Evolutionary conservation across 2,113 vertebrate species (phyloP).

Genomic region (Peromyscus leucopus): DNA sequence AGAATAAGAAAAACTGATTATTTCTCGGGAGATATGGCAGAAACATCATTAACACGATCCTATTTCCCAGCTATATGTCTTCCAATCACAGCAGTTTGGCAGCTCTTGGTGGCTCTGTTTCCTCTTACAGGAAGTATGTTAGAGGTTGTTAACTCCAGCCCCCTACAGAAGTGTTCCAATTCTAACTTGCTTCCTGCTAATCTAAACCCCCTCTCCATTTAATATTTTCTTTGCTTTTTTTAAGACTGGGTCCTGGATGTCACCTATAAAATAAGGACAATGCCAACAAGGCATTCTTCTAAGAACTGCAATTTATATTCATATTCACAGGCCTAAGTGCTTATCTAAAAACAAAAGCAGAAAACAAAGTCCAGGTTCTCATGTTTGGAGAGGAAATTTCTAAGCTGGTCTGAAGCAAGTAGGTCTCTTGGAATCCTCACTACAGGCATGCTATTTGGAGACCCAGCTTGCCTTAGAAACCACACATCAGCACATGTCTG

Average conservation of each 20-base stretch:
- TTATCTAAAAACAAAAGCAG: background rate
- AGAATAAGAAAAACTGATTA: constrained; percentile 61
- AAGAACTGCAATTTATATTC: rapidly evolving
- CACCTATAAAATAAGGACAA: background rate
- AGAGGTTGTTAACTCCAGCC: too few species aligned
- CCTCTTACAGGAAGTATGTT: background rate
- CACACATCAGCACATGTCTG: background rate
- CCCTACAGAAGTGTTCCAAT: background rate
- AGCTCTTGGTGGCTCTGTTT: background rate
- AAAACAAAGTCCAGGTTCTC: background rate
- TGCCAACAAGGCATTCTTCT: background rate
- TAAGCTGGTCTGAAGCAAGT: too few species aligned
- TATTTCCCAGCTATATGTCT: background rate
- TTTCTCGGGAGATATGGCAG: constrained; percentile 26
- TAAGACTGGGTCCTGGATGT: background rate
- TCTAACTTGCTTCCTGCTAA: background rate
- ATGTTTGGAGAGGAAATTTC: too few species aligned
- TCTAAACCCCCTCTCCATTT: background rate
- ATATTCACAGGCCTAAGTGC: background rate
- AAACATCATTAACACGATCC: background rate
- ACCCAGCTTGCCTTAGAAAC: background rate
- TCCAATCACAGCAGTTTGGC: background rate
- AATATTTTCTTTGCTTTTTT: background rate
- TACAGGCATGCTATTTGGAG: background rate
- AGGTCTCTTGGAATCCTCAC: too few species aligned